Conservation (phyloP, 2,113 vertebrate genomes). For the Girardinichthys multiradiatus region DNA sequence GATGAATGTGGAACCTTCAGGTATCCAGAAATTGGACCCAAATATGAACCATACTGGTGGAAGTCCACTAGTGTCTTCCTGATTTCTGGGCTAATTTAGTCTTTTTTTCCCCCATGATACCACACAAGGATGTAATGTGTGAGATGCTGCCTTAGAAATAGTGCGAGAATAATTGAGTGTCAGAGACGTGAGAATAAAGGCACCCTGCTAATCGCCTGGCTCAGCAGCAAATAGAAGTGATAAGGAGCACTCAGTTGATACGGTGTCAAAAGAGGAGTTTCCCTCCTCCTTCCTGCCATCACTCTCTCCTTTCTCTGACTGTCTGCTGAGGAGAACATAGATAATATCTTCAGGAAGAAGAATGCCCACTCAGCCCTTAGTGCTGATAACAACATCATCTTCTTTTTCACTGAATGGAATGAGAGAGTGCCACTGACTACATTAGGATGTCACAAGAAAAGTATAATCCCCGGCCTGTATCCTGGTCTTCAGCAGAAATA, state of each 20-base stretch:
- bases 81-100: too few relatives aligned
- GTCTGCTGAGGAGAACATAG: conserved; percentile 49
- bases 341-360: conserved; percentile 68
- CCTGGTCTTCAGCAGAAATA: not conserved
- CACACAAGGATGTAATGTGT: too few relatives aligned
- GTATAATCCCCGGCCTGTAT: not conserved
- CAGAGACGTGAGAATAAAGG: conserved; percentile 82
- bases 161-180: conserved; percentile 84
- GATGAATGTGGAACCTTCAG: too few relatives aligned
- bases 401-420: conserved; percentile 56
- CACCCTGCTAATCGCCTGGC: conserved; percentile 80
- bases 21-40: too few relatives aligned
- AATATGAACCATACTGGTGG: too few relatives aligned
- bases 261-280: conserved; percentile 70
- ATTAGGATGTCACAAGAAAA: conserved; percentile 60
- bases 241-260: conserved; percentile 79
- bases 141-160: conserved; percentile 13
- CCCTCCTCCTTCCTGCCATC: conserved; percentile 37
- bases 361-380: conserved; percentile 69
- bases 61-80: too few relatives aligned
- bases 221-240: conserved; percentile 82
- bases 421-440: not conserved
- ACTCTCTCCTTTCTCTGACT: conserved; percentile 55
- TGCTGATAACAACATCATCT: conserved; percentile 77
- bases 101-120: too few relatives aligned